Evolutionary conservation across 2,797 vertebrate genomes (phyloP).

Genomic region (Catostomus latipinnis): DNA sequence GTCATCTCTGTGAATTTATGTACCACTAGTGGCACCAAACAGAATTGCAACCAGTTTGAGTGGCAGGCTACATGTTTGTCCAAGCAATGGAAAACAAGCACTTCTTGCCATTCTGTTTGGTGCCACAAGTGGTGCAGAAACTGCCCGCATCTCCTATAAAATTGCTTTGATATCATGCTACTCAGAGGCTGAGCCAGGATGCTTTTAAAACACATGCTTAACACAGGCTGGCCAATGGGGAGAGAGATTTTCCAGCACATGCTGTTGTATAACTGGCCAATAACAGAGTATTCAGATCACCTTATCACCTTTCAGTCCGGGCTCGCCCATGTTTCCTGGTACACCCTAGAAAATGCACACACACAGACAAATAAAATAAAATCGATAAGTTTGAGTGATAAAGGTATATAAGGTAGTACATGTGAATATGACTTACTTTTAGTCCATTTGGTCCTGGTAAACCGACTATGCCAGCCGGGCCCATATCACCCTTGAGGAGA

Average conservation of each 20-base stretch:
- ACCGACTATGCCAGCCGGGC: slow-evolving; percentile 86
- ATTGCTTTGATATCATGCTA: slow-evolving; percentile 6
- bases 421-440: slow-evolving; percentile 83
- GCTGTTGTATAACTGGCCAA: slow-evolving; percentile 87
- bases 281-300: slow-evolving; percentile 97
- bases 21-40: not conserved
- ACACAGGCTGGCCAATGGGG: slow-evolving; percentile 59
- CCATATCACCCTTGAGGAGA: slow-evolving; percentile 91
- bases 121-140: too few relatives aligned
- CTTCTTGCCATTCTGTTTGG: too few relatives aligned
- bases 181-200: not conserved
- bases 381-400: not conserved
- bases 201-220: slow-evolving; percentile 71
- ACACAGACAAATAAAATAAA: slow-evolving; percentile 51
- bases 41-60: not conserved
- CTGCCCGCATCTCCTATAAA: not conserved
- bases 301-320: slow-evolving; percentile 99
- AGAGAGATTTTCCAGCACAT: slow-evolving; percentile 70
- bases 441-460: slow-evolving; percentile 91
- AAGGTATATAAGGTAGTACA: not conserved
- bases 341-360: slow-evolving; percentile 87
- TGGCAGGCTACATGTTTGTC: too few relatives aligned
- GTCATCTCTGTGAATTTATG: too few relatives aligned
- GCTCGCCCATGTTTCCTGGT: slow-evolving; percentile 94
- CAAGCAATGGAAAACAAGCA: too few relatives aligned